phyloP scores from a whole-genome alignment of 2,113 vertebrate genomes.

The Gymnocephalus cernua region DNA sequence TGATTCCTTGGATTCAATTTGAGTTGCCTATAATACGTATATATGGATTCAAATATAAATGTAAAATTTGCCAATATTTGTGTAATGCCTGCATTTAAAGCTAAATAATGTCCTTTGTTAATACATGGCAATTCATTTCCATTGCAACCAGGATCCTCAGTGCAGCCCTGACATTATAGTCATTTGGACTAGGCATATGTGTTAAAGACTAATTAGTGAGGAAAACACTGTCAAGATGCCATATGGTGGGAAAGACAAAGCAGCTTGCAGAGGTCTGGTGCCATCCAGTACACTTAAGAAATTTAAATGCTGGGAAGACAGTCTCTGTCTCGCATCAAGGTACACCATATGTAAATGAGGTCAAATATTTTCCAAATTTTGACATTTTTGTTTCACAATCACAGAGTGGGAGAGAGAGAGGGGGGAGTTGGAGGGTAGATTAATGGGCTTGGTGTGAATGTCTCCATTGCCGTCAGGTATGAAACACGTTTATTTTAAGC shows the following conservation, averaged over 20 bases:
- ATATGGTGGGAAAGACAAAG: constrained; percentile 84
- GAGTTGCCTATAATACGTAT: constrained; percentile 5
- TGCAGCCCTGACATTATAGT: constrained; percentile 81
- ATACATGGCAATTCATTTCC: constrained; percentile 59
- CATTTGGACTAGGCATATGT: constrained; percentile 84
- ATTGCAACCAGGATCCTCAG: constrained; percentile 68
- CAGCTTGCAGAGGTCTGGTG: constrained; percentile 83
- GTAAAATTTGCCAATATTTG: constrained; percentile 9
- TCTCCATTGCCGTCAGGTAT: constrained; percentile 48
- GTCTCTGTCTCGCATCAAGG: constrained; percentile 77
- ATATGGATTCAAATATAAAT: constrained; percentile 5
- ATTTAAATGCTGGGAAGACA: constrained; percentile 78
- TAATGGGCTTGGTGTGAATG: constrained; percentile 17
- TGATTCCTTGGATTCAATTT: constrained; percentile 37
- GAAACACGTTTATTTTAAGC: constrained; percentile 55
- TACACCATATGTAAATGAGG: constrained; percentile 82
- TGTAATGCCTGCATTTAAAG: constrained; percentile 25
- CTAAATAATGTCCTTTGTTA: constrained; percentile 43
- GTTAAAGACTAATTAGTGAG: constrained; percentile 88
- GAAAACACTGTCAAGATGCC: constrained; percentile 86
- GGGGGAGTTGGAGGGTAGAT: not conserved
- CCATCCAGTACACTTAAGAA: constrained; percentile 79
- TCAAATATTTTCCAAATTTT: constrained; percentile 77
- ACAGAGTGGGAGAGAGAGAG: not conserved
- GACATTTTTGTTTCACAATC: constrained; percentile 63